Evolutionary conservation across 2,888 invertebrate species (phyloP).

Genomic region (Isoperla grammatica): DNA sequence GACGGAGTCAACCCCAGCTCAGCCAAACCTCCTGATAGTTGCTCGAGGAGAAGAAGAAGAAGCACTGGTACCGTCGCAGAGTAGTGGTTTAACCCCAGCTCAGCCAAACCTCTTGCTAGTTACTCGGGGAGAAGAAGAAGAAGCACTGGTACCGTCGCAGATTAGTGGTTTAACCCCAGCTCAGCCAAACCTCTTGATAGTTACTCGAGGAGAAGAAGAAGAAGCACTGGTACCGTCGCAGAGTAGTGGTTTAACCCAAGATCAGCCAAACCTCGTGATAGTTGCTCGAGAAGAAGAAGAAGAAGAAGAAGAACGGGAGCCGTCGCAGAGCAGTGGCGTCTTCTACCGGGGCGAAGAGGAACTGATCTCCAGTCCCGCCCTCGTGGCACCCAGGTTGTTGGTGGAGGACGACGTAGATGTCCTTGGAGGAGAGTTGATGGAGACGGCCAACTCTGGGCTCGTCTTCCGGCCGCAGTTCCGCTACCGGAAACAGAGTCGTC

Average conservation of each 20-base stretch:
- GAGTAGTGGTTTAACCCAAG: background rate
- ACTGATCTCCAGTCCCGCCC: background rate
- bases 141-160: background rate
- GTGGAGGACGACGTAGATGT: background rate
- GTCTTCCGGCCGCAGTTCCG: conserved; percentile 8
- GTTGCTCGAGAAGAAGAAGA: conserved; percentile 1
- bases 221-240: background rate
- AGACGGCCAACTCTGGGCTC: background rate
- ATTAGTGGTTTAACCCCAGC: background rate
- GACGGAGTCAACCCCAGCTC: background rate
- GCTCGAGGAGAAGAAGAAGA: conserved; percentile 2
- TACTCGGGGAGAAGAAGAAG: conserved; percentile 1
- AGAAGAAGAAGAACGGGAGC: background rate
- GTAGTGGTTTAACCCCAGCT: background rate
- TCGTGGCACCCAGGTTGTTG: background rate
- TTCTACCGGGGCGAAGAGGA: conserved; percentile 1
- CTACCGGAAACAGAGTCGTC: background rate
- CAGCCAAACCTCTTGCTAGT: background rate
- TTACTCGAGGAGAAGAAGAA: background rate
- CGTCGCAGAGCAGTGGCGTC: background rate
- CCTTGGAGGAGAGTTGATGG: background rate
- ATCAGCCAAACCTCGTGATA: conserved; percentile 1
- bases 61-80: background rate
- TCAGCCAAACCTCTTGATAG: background rate
- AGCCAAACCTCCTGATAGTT: background rate